Percentiles rank a stretch among this genome's conserved stretches.
These are phyloP conservation scores for Oryzias melastigma DNA, from an alignment of 2,113 vertebrate species.

Conservation along the genomic window DNA sequence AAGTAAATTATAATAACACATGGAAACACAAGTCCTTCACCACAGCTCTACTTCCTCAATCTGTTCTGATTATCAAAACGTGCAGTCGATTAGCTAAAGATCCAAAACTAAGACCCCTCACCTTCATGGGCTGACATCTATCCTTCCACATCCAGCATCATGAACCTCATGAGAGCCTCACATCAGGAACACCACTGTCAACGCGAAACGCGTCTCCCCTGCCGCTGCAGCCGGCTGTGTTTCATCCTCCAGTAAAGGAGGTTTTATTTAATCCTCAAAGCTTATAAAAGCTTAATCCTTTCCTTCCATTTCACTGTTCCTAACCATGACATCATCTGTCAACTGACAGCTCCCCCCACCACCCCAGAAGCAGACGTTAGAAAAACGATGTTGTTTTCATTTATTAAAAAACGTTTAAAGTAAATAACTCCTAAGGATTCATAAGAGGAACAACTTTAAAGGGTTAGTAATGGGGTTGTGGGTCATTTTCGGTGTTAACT, in stretches of 20 bases:
- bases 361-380: not conserved
- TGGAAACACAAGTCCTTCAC: too few species aligned
- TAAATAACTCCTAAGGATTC: too few species aligned
- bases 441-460: too few species aligned
- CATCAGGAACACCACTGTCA: not conserved
- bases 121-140: conserved; percentile 31
- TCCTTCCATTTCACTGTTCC: conserved; percentile 35
- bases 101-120: not conserved
- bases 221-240: conserved; percentile 2
- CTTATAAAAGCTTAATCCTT: conserved; percentile 49
- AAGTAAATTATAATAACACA: too few species aligned
- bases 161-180: not conserved
- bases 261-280: conserved; percentile 55
- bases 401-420: too few species aligned
- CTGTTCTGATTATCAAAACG: too few species aligned
- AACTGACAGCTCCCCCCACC: not conserved
- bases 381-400: too few species aligned
- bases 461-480: too few species aligned
- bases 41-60: too few species aligned
- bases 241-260: conserved; percentile 14
- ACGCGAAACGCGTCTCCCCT: not conserved
- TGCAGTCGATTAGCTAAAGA: too few species aligned
- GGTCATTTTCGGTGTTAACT: too few species aligned
- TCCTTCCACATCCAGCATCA: not conserved
- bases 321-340: conserved; percentile 16